Evolutionary conservation across 2,888 invertebrate species (phyloP), one percentile per base, ranked within the genome.

Genomic region (Heterodera filipjevi): DNA sequence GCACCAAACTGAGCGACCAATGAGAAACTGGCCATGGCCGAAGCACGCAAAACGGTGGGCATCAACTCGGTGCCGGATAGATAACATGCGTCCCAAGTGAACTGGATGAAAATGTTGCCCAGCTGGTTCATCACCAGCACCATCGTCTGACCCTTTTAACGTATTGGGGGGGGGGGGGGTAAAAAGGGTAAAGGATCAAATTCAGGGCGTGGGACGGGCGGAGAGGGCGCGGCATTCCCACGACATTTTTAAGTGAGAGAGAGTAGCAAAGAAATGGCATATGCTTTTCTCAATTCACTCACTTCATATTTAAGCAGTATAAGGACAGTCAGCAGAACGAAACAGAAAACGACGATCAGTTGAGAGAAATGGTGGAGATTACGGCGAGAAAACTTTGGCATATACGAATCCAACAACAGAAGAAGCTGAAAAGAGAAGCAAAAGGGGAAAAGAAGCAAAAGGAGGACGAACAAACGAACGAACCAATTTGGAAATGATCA

Each of bases 41-140:
- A 79, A 33, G 82, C 83, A 16, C 82, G 81, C 72, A 84, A 82
- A 6, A 82, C 79, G 19, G 87, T 87, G 77, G 87, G 86, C 85
- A 87, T 86, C 33, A 84, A 82, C 78, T 88, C 88, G 8, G 87
- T 85, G 22, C 86, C 87, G 75, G 87, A 87, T 16, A 88, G 81
- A 77, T 88, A 87, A 73, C 86, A 86, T 0, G 88, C 88, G 80
- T 88, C 88, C 88, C 88, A 88, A 3, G 87, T 87, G 80, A 87
- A 87, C 79, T 88, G 88, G 79, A 88, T 86, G 83, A 88, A 87
- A 16, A 87, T 84, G 14, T 85, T 88, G 59, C 88, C 88, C 72
- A 87, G 82, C 30, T 87, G 77, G 78, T 86, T 86, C 35, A 88
- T 81, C 22, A 87, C 82, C 10, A 88, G 82, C 80, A 87, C 85